These are phyloP conservation scores for Elmis aenea DNA, from an alignment of 2,888 invertebrate genomes.

Conservation along the genomic window DNA sequence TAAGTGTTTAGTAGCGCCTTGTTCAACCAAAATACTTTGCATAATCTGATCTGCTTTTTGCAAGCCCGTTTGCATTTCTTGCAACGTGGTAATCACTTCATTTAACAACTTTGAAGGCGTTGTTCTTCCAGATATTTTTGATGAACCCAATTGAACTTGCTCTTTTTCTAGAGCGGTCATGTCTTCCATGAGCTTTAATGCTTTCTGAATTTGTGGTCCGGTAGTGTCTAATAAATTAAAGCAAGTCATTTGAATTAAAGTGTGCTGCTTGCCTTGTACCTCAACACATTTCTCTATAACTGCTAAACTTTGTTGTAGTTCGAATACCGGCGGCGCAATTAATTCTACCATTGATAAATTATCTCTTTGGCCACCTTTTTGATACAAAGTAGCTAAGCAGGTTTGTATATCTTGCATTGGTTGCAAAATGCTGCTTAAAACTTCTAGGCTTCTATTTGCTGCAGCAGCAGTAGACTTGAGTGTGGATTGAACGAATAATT, in stretches of 20 bases:
- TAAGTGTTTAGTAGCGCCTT: slow-evolving; percentile 1
- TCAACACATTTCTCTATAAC: slow-evolving; percentile 66
- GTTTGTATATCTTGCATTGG: slow-evolving; percentile 62
- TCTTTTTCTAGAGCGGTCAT: slow-evolving; percentile 49
- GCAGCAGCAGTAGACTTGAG: slow-evolving; percentile 63
- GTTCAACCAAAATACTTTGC: slow-evolving; percentile 13
- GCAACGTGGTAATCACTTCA: slow-evolving; percentile 53
- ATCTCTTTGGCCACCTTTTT: slow-evolving; percentile 45
- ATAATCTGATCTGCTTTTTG: slow-evolving; percentile 39
- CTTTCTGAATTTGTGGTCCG: slow-evolving; percentile 52
- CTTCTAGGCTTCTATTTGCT: slow-evolving; percentile 62
- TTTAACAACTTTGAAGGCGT: slow-evolving; percentile 45
- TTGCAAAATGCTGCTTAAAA: slow-evolving; percentile 57
- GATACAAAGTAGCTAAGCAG: slow-evolving; percentile 51
- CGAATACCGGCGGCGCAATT: slow-evolving; percentile 55
- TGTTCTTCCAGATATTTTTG: slow-evolving; percentile 39
- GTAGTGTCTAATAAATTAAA: slow-evolving; percentile 60
- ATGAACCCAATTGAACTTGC: slow-evolving; percentile 30
- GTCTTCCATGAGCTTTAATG: slow-evolving; percentile 52
- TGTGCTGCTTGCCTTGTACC: slow-evolving; percentile 61
- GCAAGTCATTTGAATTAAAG: slow-evolving; percentile 64
- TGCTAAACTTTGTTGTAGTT: slow-evolving; percentile 60
- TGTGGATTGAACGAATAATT: slow-evolving; percentile 60
- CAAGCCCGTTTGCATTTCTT: slow-evolving; percentile 55
- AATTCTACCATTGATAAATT: slow-evolving; percentile 54